Conservation (phyloP, 2,113 vertebrate species). For the Rhinogobius similis region DNA sequence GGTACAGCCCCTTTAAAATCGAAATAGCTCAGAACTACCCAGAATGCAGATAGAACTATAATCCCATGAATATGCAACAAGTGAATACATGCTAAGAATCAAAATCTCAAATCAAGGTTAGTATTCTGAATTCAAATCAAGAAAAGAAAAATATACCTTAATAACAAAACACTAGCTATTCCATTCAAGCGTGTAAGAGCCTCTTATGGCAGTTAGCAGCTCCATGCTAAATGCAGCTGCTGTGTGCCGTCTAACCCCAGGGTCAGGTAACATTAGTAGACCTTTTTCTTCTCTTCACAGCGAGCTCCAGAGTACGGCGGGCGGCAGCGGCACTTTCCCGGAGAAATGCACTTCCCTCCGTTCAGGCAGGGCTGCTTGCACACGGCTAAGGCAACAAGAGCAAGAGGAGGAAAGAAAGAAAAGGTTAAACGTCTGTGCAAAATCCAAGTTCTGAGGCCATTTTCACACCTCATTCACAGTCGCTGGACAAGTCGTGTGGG, state of each 20-base stretch:
- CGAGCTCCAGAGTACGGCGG: constrained; percentile 73
- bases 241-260: constrained; percentile 25
- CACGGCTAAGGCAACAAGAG: constrained; percentile 70
- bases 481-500: neutral
- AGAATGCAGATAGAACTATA: too few relatives aligned
- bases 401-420: neutral
- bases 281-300: constrained; percentile 80
- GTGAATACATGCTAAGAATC: neutral
- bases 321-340: constrained; percentile 81
- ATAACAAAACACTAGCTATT: neutral
- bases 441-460: neutral
- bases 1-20: too few relatives aligned
- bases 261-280: constrained; percentile 43
- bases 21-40: too few relatives aligned
- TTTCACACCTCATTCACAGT: neutral
- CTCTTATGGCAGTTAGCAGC: neutral
- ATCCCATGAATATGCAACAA: too few relatives aligned
- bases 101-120: neutral
- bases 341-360: constrained; percentile 85
- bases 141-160: too few relatives aligned
- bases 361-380: constrained; percentile 81
- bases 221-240: neutral
- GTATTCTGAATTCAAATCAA: neutral
- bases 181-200: neutral
- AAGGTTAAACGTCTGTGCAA: accelerated